Evolutionary conservation across 1,140 invertebrate species (phyloP), one percentile per base, ranked within the genome.

Genomic region (Neodiprion lecontei): DNA sequence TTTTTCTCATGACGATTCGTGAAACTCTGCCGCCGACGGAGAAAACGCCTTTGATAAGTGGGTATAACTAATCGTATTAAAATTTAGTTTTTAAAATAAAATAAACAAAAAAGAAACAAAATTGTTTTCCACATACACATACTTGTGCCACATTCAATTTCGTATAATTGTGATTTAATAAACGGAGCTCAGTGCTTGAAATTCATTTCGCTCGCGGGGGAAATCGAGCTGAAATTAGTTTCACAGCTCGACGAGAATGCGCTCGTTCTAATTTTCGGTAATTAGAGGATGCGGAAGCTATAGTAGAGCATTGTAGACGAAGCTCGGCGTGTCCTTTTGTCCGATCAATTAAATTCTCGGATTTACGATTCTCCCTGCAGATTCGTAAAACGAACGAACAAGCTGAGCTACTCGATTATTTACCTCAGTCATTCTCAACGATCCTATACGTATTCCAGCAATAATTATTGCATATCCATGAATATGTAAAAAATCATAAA

Each of bases 1-100:
- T 98, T 10, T 97, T 97, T 85, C 89, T 98, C 3, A 97, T 98
- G 96, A 95, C 96, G 14, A 97, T 98, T 21, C 89, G 96, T 70
- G 96, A 98, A 84, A 95, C 93, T 67, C 89, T 97, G 80, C 96
- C 96, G n/a, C 96, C 96, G 0, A 97, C 96, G 1, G 96, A 97
- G 80, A 96, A 97, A 85, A 96, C 95, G 1, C 96, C 96, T 5
- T 89, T 98, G 21, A 97, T 98, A 79, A 96, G 96, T 97, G 90
- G 92, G 92, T 90, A 79, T 17, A 17, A 21, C 48, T 48, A 14
- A n/a, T 66, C 7, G 1, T n/a, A 1, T 66, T 66, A 3, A n/a
- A 66, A 21, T 66, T 66, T 3, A 66, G 14, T 66, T 66, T 21
- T 21, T 21, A 21, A 21, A 21, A 21, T 21, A 21, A 21, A 11